phyloP scores from a whole-genome alignment of 2,113 vertebrate genomes.

The Neolamprologus kungweensis region DNA sequence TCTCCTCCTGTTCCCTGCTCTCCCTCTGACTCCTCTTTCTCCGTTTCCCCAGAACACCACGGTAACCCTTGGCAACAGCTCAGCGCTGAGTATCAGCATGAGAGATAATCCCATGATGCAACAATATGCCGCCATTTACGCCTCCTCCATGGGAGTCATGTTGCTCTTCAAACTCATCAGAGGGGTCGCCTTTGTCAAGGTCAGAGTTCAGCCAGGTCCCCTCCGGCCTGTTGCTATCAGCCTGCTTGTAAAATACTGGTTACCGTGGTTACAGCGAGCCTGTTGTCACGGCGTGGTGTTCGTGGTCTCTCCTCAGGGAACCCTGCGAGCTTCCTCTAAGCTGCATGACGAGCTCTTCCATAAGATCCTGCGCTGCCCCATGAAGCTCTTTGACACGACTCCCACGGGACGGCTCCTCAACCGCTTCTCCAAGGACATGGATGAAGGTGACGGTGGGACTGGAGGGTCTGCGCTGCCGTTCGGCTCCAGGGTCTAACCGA shows the following conservation, averaged over 20 bases:
- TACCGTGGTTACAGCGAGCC: not conserved
- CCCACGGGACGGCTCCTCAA: slow-evolving; percentile 85
- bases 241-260: not conserved
- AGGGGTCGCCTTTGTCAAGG: slow-evolving; percentile 89
- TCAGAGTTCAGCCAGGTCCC: slow-evolving; percentile 23
- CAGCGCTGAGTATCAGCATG: slow-evolving; percentile 79
- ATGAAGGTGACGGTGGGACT: slow-evolving; percentile 77
- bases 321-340: slow-evolving; percentile 82
- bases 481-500: not conserved
- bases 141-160: slow-evolving; percentile 89
- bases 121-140: slow-evolving; percentile 82
- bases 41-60: slow-evolving; percentile 70
- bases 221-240: not conserved
- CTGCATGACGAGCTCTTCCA: slow-evolving; percentile 86
- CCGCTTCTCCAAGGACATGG: slow-evolving; percentile 91
- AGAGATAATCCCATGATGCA: slow-evolving; percentile 86
- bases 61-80: slow-evolving; percentile 73
- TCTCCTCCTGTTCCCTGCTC: not conserved
- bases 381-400: slow-evolving; percentile 92
- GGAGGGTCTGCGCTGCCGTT: not conserved
- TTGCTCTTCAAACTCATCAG: slow-evolving; percentile 83
- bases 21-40: not conserved
- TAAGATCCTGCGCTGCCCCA: slow-evolving; percentile 87
- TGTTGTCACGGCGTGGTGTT: not conserved
- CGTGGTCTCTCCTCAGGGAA: slow-evolving; percentile 68